Percentiles rank a stretch among this genome's conserved stretches.
These are phyloP conservation scores for Fukomys damarensis DNA, from an alignment of 2,113 vertebrate species.

Conservation along the genomic window DNA sequence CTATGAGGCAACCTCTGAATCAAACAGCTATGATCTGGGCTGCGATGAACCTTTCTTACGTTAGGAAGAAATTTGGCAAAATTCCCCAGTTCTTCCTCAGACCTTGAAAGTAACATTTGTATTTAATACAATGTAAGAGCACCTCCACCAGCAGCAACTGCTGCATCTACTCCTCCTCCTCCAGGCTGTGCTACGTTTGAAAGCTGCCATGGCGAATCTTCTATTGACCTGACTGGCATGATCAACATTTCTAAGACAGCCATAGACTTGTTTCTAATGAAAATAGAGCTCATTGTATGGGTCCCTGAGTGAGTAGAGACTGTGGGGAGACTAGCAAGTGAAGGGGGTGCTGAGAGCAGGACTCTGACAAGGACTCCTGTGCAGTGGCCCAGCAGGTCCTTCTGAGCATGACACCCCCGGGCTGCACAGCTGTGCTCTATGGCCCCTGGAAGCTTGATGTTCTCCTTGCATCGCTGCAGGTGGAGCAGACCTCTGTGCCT, in stretches of 20 bases:
- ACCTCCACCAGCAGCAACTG: neutral
- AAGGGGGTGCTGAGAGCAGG: fast-evolving
- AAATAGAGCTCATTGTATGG: neutral
- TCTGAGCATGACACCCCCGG: neutral
- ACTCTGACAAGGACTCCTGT: neutral
- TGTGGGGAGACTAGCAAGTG: neutral
- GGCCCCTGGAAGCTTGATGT: fast-evolving
- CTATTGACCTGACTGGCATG: neutral
- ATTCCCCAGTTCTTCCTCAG: neutral
- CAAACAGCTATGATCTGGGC: fast-evolving
- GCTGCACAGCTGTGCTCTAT: fast-evolving
- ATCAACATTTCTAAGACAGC: neutral
- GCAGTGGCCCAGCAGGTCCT: neutral
- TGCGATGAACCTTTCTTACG: neutral
- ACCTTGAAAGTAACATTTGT: neutral
- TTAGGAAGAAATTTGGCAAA: neutral
- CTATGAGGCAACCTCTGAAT: neutral
- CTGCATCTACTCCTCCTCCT: neutral
- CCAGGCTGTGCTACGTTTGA: too few species aligned
- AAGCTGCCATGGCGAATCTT: neutral
- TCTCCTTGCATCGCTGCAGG: fast-evolving
- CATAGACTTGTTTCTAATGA: neutral
- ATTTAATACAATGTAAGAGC: neutral
- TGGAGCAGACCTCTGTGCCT: fast-evolving
- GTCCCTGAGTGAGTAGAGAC: neutral